Evolutionary conservation across 2,113 vertebrate genomes (phyloP).

Genomic region (Anoura caudifer): DNA sequence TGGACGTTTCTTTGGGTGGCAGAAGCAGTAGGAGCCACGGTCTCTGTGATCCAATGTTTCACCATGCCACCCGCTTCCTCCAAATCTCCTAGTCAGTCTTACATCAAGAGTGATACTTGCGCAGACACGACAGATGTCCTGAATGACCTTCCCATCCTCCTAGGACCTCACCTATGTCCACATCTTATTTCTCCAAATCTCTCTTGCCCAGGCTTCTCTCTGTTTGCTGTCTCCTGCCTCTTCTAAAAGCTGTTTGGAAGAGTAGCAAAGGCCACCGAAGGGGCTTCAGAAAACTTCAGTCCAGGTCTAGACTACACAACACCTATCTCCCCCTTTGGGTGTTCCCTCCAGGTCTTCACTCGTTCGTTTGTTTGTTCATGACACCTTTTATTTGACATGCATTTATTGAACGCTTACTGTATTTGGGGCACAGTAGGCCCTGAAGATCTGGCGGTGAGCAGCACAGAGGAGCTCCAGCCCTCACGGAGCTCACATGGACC

Average conservation of each 20-base stretch:
- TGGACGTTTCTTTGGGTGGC: neutral
- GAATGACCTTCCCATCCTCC: neutral
- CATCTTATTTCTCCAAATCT: neutral
- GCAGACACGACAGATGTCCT: neutral
- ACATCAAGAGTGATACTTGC: neutral
- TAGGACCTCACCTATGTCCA: rapidly evolving
- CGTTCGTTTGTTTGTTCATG: neutral
- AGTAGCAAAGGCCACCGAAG: neutral
- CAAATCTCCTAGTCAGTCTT: neutral
- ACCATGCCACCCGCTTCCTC: neutral
- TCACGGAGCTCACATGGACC: neutral
- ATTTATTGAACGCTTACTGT: neutral
- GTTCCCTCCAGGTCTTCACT: neutral
- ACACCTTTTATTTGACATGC: rapidly evolving
- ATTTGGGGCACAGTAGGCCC: neutral
- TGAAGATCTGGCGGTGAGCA: neutral
- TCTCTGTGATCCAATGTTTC: neutral
- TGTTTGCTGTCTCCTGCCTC: neutral
- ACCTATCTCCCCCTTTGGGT: neutral
- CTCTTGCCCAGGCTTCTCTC: neutral
- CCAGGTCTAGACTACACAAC: neutral
- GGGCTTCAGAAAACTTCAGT: neutral
- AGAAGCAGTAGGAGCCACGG: neutral
- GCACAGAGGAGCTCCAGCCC: too few species aligned
- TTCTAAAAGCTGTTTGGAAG: neutral